Conservation (phyloP, 2,797 vertebrate species). For the Decapterus maruadsi region DNA sequence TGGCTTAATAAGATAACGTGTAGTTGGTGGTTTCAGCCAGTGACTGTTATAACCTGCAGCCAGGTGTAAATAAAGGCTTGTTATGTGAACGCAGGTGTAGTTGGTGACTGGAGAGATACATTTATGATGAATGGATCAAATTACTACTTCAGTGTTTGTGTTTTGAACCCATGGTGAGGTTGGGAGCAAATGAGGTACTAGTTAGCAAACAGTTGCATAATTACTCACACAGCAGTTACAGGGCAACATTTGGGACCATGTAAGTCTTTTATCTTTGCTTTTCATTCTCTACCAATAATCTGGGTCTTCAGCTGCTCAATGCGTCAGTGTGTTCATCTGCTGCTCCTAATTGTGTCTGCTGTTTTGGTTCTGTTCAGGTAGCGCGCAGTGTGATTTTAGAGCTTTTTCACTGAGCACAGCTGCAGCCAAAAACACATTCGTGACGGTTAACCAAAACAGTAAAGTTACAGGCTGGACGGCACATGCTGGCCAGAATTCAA, state of each 20-base stretch:
- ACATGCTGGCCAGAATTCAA: no score
- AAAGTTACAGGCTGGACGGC: neutral
- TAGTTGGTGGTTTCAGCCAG: neutral
- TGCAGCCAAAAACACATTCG: no score
- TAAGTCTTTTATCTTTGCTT: neutral
- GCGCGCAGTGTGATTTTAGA: neutral
- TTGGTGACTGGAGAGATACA: neutral
- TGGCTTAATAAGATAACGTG: neutral
- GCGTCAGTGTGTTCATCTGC: neutral
- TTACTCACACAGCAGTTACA: neutral
- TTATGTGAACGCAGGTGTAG: neutral
- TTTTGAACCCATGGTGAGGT: neutral
- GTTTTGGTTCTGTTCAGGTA: neutral
- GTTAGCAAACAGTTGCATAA: neutral
- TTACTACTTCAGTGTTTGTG: neutral
- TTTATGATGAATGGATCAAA: neutral
- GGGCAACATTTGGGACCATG: neutral
- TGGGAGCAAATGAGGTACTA: neutral
- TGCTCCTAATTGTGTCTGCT: neutral
- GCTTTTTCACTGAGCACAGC: neutral
- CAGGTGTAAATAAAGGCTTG: neutral
- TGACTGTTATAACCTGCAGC: neutral
- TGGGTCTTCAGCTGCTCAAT: neutral
- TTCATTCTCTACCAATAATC: constrained; percentile 5
- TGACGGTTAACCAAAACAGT: neutral